phyloP scores from a whole-genome alignment of 2,797 vertebrate species.

The Centroberyx gerrardi region DNA sequence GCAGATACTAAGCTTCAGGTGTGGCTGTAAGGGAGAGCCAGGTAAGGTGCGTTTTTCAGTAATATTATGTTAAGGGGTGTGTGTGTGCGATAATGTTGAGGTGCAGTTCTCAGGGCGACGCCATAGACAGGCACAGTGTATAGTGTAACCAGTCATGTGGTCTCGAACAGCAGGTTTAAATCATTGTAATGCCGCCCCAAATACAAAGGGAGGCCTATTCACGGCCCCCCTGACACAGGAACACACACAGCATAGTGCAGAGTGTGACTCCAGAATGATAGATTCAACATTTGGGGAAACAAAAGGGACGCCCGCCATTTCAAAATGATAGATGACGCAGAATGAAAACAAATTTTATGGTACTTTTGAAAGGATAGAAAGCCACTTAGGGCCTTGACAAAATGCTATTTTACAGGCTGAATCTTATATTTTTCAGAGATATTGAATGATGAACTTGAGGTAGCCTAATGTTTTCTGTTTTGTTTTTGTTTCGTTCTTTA shows the following conservation, averaged over 20 bases:
- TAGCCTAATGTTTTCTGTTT: too few species aligned
- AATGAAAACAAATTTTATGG: too few species aligned
- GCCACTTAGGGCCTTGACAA: too few species aligned
- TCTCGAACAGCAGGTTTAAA: conserved; percentile 67
- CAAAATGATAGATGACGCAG: too few species aligned
- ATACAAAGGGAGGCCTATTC: conserved; percentile 63
- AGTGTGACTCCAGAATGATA: background rate
- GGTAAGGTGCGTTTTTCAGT: conserved; percentile 25
- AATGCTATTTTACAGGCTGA: background rate
- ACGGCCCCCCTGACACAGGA: conserved; percentile 11
- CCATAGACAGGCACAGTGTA: conserved; percentile 22
- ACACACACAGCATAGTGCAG: conserved; percentile 21
- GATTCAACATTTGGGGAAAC: background rate
- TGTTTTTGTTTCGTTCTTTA: too few species aligned
- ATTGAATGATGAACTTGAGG: too few species aligned
- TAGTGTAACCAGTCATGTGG: conserved; percentile 59
- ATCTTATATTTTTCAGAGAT: background rate
- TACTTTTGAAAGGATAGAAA: too few species aligned
- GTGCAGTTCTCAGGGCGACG: conserved; percentile 22
- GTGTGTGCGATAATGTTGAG: conserved; percentile 36
- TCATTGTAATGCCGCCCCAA: conserved; percentile 48
- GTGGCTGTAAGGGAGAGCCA: conserved; percentile 1
- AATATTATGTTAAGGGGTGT: conserved; percentile 10
- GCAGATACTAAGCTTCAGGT: conserved; percentile 1
- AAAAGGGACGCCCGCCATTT: background rate